Evolutionary conservation across 1,140 invertebrate genomes (phyloP), one percentile per base, ranked within the genome.

Genomic region (Bombus impatiens): DNA sequence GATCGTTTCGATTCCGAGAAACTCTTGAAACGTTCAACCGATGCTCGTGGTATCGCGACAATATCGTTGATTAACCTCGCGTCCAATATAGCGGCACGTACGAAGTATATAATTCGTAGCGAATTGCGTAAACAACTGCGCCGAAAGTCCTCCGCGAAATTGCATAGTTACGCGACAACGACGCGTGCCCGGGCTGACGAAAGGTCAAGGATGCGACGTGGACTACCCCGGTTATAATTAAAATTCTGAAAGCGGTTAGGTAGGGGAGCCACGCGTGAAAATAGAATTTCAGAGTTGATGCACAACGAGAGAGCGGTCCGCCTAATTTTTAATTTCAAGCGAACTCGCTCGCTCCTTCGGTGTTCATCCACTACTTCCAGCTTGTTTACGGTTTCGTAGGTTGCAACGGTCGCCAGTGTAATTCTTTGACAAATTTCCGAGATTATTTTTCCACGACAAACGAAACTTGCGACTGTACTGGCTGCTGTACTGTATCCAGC

Each of bases 201-300:
- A 88, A 88, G 88, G 87, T 89, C 88, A 89, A 88, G 88, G 88
- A 89, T 87, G 59, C 53, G 47, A 44, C 62, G 84, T 44, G 74
- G 47, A 68, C 37, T 68, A 57, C 70, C 57, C 47, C 9, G 71
- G 86, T 89, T 82, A 77, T 70, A 80, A 88, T 86, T 67, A 59
- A 79, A 87, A 84, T 87, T 15, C 22, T 32, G 10, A 37, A 37
- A 44, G 40, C 28, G 59, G 47, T 3, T 59, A 18, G 75, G 15
- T 2, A 62, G 40, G 71, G 40, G n/a, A 42, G 18, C n/a, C 25
- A 47, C 65, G 67, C 12, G 28, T 70, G 40, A 71, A 79, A 84
- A 84, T 84, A 84, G 82, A 79, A 84, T 40, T 77, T 53, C 8
- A 75, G 13, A 28, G 44, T 32, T 8, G 78, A 35, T 44, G 18